phyloP scores from a whole-genome alignment of 1,140 invertebrate species.

The Calephelis nemesis region DNA sequence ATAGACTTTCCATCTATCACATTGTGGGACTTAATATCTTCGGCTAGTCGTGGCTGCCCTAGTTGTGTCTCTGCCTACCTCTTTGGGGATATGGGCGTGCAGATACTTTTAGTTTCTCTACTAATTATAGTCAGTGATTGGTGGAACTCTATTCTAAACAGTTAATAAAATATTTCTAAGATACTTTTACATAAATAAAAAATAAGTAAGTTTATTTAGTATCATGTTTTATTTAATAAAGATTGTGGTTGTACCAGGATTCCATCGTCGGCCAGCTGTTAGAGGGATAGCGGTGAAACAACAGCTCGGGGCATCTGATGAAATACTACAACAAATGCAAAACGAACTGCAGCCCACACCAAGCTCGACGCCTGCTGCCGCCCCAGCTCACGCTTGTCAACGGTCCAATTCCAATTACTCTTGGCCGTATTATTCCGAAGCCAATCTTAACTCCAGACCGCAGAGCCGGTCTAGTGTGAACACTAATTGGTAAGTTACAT shows the following conservation, averaged over 20 bases:
- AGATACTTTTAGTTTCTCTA: too few relatives aligned
- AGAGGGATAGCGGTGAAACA: slow-evolving; percentile 80
- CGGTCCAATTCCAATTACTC: slow-evolving; percentile 77
- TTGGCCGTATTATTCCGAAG: slow-evolving; percentile 83
- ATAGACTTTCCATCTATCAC: too few relatives aligned
- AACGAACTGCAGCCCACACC: slow-evolving; percentile 82
- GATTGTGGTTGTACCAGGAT: slow-evolving; percentile 61
- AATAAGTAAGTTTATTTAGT: too few relatives aligned
- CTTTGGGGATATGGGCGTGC: too few relatives aligned
- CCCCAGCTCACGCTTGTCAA: slow-evolving; percentile 71
- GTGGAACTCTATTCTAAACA: too few relatives aligned
- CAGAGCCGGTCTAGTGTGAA: slow-evolving; percentile 60
- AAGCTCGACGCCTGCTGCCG: slow-evolving; percentile 60
- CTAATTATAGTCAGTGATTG: too few relatives aligned
- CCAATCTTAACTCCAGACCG: slow-evolving; percentile 72
- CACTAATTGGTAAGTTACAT: slow-evolving; percentile 54
- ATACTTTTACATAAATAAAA: too few relatives aligned
- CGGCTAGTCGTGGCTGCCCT: too few relatives aligned
- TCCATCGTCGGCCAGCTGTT: slow-evolving; percentile 92
- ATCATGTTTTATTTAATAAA: background rate
- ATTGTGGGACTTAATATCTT: too few relatives aligned
- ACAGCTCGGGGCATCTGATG: slow-evolving; percentile 87
- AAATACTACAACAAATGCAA: slow-evolving; percentile 90
- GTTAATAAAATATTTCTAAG: too few relatives aligned
- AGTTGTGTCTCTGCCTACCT: too few relatives aligned